These are phyloP conservation scores for Dendronephthya gigantea DNA, from an alignment of 64 coral and sea anemone genomes.

Conservation along the genomic window DNA sequence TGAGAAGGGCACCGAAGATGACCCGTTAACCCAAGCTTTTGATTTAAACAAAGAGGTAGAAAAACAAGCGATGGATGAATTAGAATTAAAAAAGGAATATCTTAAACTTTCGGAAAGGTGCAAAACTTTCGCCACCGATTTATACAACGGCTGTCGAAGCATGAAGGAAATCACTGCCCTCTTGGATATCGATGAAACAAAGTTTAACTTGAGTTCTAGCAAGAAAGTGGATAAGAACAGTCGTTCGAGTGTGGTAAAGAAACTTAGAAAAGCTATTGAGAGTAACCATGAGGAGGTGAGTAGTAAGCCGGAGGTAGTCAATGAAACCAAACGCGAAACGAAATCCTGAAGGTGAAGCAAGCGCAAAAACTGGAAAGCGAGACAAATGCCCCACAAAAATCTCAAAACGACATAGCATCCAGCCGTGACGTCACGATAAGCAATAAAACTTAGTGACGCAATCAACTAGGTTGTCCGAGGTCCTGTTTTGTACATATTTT, in stretches of 20 bases:
- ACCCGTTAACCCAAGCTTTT: neutral
- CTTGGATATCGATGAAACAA: neutral
- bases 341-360: too few relatives aligned
- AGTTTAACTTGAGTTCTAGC: neutral
- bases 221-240: neutral
- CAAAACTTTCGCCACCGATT: neutral
- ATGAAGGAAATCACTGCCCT: neutral
- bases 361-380: too few relatives aligned
- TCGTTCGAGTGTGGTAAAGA: neutral
- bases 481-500: too few relatives aligned
- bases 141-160: conserved; percentile 3
- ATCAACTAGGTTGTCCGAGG: too few relatives aligned
- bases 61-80: neutral
- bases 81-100: neutral
- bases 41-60: neutral
- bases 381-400: too few relatives aligned
- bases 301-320: too few relatives aligned
- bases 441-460: too few relatives aligned
- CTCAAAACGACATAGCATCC: too few relatives aligned
- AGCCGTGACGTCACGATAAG: too few relatives aligned
- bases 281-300: conserved; percentile 2
- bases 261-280: neutral
- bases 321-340: too few relatives aligned
- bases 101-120: neutral
- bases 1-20: neutral